Evolutionary conservation across 2,113 vertebrate species (phyloP).

Genomic region (Lamprologus lemairii): DNA sequence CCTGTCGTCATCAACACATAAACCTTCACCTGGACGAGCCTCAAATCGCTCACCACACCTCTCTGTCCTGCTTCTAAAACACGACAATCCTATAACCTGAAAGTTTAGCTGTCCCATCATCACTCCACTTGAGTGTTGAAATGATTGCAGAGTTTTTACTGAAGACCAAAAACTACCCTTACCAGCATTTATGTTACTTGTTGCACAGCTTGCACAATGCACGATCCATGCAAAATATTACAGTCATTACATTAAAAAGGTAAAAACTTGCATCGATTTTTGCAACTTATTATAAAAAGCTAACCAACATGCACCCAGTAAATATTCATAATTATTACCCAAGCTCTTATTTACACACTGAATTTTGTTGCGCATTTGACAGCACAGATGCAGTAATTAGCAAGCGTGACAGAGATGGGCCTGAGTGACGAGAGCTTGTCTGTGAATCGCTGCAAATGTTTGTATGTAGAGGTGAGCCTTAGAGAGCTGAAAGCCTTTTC

Average conservation of each 20-base stretch:
- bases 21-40: not conserved
- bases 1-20: not conserved
- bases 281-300: not conserved
- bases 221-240: rapidly evolving
- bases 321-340: not conserved
- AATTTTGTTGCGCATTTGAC: not conserved
- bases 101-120: not conserved
- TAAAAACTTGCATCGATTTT: rapidly evolving
- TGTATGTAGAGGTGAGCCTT: not conserved
- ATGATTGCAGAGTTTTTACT: not conserved
- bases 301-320: not conserved
- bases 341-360: not conserved
- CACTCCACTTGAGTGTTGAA: rapidly evolving
- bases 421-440: not conserved
- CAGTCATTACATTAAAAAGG: not conserved
- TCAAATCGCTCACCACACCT: not conserved
- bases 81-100: not conserved
- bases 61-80: not conserved
- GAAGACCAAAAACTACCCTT: not conserved
- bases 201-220: not conserved
- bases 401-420: not conserved
- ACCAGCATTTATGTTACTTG: not conserved
- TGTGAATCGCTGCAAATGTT: not conserved
- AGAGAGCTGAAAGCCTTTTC: not conserved
- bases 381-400: not conserved